Percentiles rank a stretch among this genome's conserved stretches.
These are phyloP conservation scores for Bradypodion pumilum DNA, from an alignment of 2,797 vertebrate genomes.

Conservation along the genomic window DNA sequence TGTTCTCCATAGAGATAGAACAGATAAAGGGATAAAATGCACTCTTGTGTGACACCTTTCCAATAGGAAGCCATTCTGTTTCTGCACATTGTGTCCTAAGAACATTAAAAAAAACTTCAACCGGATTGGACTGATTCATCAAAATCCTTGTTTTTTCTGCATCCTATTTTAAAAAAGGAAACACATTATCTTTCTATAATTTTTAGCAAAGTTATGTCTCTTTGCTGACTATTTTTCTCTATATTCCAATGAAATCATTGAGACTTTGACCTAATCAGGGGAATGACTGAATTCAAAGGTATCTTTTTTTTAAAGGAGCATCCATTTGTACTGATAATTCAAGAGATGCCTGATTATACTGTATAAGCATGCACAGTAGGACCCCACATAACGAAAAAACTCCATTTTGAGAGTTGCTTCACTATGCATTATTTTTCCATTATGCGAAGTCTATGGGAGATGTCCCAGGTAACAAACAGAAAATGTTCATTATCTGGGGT, in stretches of 20 bases:
- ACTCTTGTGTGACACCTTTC: too few relatives aligned
- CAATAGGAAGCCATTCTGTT: too few relatives aligned
- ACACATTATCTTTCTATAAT: constrained; percentile 25
- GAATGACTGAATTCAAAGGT: neutral
- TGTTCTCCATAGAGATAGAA: too few relatives aligned
- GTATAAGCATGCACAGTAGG: too few relatives aligned
- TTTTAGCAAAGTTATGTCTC: constrained; percentile 7
- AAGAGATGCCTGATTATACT: neutral
- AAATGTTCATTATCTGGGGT: too few relatives aligned
- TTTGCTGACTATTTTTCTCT: neutral
- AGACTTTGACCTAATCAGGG: neutral
- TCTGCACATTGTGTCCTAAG: too few relatives aligned
- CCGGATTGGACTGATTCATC: constrained; percentile 23
- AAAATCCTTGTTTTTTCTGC: constrained; percentile 23
- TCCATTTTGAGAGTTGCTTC: too few relatives aligned
- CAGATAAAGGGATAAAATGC: too few relatives aligned
- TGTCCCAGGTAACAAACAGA: too few relatives aligned
- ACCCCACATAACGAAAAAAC: too few relatives aligned
- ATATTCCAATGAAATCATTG: neutral
- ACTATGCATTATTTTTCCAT: too few relatives aligned
- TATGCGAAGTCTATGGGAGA: too few relatives aligned
- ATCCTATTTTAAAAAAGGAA: constrained; percentile 28
- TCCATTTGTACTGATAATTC: constrained; percentile 19
- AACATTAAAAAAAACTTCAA: neutral
- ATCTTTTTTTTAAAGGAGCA: neutral